Percentiles rank a stretch among this genome's conserved stretches.
phyloP scores from a whole-genome alignment of 2,888 invertebrate genomes.

The Rambutsinella grinnellia region DNA sequence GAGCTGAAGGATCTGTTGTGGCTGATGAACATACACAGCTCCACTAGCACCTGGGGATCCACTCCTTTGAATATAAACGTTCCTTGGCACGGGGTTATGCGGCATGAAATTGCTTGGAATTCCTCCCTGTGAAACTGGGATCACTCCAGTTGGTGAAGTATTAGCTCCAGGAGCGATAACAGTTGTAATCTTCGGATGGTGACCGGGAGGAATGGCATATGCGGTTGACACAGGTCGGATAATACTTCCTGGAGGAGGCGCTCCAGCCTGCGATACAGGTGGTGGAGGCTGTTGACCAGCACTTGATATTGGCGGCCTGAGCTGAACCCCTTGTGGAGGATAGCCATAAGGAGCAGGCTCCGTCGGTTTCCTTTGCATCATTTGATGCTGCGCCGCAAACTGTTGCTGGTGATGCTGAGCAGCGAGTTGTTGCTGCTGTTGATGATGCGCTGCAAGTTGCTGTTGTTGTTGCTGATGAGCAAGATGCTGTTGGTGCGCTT shows the following conservation, averaged over 20 bases:
- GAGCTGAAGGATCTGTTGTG: conserved; percentile 46
- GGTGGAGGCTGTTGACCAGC: conserved; percentile 7
- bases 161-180: conserved; percentile 30
- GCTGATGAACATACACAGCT: conserved; percentile 40
- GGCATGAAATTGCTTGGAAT: conserved; percentile 9
- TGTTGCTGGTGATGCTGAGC: conserved; percentile 70
- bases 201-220: conserved; percentile 12
- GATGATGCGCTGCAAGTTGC: conserved; percentile 24
- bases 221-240: conserved; percentile 26
- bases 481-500: conserved; percentile 58
- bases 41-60: conserved; percentile 5
- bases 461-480: conserved; percentile 36
- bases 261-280: neutral
- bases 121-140: neutral
- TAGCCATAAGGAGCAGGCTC: conserved; percentile 35
- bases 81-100: conserved; percentile 27
- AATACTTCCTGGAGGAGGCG: conserved; percentile 9
- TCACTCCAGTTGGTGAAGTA: conserved; percentile 34
- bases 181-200: conserved; percentile 35
- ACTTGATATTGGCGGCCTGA: conserved; percentile 21
- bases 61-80: conserved; percentile 23
- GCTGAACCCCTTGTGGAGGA: conserved; percentile 9
- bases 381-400: conserved; percentile 69
- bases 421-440: conserved; percentile 68
- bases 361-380: conserved; percentile 21